Conservation (phyloP, 1,140 invertebrate genomes). For the Palaemon carinicauda region DNA sequence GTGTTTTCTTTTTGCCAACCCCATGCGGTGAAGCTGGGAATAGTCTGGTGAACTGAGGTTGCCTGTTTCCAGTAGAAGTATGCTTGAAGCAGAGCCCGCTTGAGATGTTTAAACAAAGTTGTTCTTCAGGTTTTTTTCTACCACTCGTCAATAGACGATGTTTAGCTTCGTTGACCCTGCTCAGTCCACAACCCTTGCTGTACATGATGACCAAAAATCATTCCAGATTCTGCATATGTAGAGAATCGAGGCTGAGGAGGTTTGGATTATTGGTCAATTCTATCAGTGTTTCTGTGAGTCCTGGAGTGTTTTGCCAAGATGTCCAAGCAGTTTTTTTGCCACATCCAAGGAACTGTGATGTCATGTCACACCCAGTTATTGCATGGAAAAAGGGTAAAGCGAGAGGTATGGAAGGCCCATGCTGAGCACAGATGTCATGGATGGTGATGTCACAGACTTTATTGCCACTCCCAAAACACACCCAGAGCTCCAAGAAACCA, state of each 20-base stretch:
- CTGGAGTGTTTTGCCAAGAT: too few relatives aligned
- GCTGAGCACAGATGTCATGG: background rate
- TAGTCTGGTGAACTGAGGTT: too few relatives aligned
- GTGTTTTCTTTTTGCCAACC: too few relatives aligned
- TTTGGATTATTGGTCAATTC: too few relatives aligned
- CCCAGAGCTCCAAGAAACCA: background rate
- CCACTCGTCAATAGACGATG: background rate
- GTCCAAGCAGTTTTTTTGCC: background rate
- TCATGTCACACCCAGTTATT: background rate
- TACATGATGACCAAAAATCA: background rate
- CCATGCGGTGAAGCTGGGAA: too few relatives aligned
- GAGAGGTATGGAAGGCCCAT: background rate
- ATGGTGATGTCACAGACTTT: background rate
- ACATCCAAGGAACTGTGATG: background rate
- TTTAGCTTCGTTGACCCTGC: background rate
- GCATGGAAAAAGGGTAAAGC: background rate
- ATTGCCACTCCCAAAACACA: background rate
- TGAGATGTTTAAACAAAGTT: too few relatives aligned
- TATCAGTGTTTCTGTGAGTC: too few relatives aligned
- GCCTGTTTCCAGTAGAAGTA: too few relatives aligned
- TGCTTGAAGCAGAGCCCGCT: too few relatives aligned
- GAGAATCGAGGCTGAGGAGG: too few relatives aligned
- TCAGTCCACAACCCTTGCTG: background rate
- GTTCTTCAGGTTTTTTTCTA: too few relatives aligned
- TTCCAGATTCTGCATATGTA: background rate